Base-by-base conservation (phyloP, 2,888 invertebrate genomes). In the Andrena camellia region DNA sequence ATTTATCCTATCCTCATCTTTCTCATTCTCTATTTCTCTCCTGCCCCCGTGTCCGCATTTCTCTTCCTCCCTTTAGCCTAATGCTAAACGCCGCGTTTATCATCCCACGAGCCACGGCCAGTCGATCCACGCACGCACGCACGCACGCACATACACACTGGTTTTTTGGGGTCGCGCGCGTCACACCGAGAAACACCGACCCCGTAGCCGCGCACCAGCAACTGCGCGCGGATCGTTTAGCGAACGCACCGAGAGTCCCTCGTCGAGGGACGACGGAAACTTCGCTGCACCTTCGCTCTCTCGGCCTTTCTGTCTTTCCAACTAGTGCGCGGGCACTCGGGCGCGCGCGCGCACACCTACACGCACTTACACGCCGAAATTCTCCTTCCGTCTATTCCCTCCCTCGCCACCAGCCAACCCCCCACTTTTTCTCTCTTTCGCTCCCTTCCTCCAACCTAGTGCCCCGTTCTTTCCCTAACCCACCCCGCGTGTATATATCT, bases 191-290 rank as follows among this genome's bases (percentile, higher is more conserved):
- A 76, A 85, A 87, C 87, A 87, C 87, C 81, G 81, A 87, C 78
- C 87, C 82, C 87, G 79, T 78, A 83, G 67, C 82, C 84, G 84
- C 84, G 86, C 85, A 87, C 84, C 81, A 80, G 81, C 84, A 80
- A 85, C 88, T 87, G 82, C 88, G 80, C 87, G 87, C 81, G 81
- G 78, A 75, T 80, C 82, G 78, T 75, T 67, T 81, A 83, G 77
- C 87, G 82, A 71, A 78, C 84, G 88, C 81, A 84, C 72, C 83
- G 82, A 81, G 76, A 78, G 86, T 84, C 88, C 80, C 87, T 84
- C 88, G 81, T 84, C 81, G 87, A 82, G 88, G 76, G 86, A 84
- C 87, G 84, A 81, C 84, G 84, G 80, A 86, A 87, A 88, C 88
- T 88, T 88, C 83, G 86, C 73, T 86, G 84, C 83, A 74, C 84